Evolutionary conservation across 2,888 invertebrate species (phyloP).

Genomic region (Litoditis marina): DNA sequence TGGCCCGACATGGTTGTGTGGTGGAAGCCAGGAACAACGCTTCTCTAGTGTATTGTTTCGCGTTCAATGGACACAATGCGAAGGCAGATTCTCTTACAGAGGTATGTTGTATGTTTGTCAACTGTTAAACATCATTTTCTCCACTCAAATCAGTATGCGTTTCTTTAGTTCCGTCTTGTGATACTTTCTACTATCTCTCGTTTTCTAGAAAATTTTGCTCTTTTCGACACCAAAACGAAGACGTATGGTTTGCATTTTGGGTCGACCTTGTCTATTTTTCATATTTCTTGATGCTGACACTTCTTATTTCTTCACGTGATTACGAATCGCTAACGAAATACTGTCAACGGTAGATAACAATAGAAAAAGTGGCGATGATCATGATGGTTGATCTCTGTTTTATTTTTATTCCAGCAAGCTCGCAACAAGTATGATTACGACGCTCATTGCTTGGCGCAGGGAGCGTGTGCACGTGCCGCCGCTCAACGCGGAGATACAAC

Average conservation of each 20-base stretch:
- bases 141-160: not conserved
- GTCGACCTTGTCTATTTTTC: too few species aligned
- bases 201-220: not conserved
- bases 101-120: constrained; percentile 24
- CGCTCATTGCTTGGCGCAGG: constrained; percentile 24
- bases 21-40: constrained; percentile 34
- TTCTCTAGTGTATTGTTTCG: constrained; percentile 34
- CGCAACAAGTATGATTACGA: constrained; percentile 26
- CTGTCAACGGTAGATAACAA: too few species aligned
- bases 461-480: constrained; percentile 38
- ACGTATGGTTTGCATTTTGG: too few species aligned
- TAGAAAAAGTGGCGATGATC: too few species aligned
- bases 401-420: constrained; percentile 26
- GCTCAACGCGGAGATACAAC: constrained; percentile 34
- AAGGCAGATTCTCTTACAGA: constrained; percentile 39
- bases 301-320: too few species aligned
- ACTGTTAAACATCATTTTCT: not conserved
- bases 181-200: not conserved
- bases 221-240: not conserved
- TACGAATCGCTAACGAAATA: too few species aligned
- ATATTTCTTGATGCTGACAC: too few species aligned
- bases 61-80: constrained; percentile 29
- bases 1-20: constrained; percentile 37
- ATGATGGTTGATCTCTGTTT: too few species aligned
- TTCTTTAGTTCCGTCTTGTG: not conserved